Conservation (phyloP, 1,140 invertebrate genomes). For the Microplitis demolitor region DNA sequence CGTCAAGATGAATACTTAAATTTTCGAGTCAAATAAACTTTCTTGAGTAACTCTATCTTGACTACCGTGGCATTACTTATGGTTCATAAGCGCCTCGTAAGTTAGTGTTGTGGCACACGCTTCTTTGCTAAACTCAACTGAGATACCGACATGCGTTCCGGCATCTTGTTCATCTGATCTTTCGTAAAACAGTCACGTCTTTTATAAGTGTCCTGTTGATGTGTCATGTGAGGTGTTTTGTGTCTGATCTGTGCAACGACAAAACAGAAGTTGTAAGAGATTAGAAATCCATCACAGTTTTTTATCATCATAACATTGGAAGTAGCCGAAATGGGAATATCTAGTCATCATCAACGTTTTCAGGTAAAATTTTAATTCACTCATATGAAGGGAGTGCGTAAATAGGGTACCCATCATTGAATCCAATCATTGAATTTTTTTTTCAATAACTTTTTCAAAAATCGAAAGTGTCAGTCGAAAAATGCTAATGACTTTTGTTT, state of each 20-base stretch:
- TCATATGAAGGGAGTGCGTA: too few species aligned
- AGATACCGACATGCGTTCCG: constrained; percentile 15
- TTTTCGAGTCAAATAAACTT: constrained; percentile 51
- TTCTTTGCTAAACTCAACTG: constrained; percentile 29
- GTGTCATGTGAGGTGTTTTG: constrained; percentile 5
- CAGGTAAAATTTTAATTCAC: constrained; percentile 3
- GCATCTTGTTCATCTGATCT: constrained; percentile 15
- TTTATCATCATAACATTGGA: background rate
- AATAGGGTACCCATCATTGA: too few species aligned
- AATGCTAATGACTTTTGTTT: too few species aligned
- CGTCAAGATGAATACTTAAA: background rate
- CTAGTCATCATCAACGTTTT: background rate
- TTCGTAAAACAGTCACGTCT: constrained; percentile 27
- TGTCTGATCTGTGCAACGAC: background rate
- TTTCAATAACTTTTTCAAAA: too few species aligned
- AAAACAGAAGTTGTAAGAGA: background rate
- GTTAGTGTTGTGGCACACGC: constrained; percentile 54
- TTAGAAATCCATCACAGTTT: background rate
- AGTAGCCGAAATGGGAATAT: background rate
- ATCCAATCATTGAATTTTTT: too few species aligned
- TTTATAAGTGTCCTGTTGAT: constrained; percentile 1
- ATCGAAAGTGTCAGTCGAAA: too few species aligned
- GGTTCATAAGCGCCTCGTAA: constrained; percentile 61
- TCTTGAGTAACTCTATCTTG: constrained; percentile 52
- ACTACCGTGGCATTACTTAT: constrained; percentile 51